Base-by-base conservation (phyloP, 2,797 vertebrate species). In the Eupleurogrammus muticus region DNA sequence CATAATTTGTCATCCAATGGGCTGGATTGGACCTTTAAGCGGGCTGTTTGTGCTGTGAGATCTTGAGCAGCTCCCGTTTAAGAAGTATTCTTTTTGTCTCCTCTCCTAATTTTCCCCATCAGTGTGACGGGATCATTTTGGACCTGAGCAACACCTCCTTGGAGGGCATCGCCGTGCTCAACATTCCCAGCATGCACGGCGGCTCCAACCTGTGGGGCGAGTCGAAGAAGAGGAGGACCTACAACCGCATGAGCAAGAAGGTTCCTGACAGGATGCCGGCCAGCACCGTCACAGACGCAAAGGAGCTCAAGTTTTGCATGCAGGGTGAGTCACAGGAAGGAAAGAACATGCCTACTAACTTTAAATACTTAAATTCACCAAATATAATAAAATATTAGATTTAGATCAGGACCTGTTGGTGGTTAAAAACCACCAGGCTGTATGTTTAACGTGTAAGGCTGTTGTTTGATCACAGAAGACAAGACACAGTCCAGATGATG, bases 101-200 rank as follows among this genome's bases (percentile, higher is more conserved):
- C 35, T 40, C 11, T 34, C 7, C 11, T 10, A 17, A 3, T 55
- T 28, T 23, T n/a, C n/a, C 17, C 12, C 34, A 17, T n/a, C 73
- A 98, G 97, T 97, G 97, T 0, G 97, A 98, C 0, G 97, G 97
- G 19, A 95, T 95, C 75, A 93, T 93, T 60, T 85, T 99, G 53
- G 97, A 99, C 89, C 95, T 99, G 85, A 97, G 95, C 89, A 96
- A 88, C 80, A 90, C 95, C 0, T 97, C 97, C 61, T 90, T 99
- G 63, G 97, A 98, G 85, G 96, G 97, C 79, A 96, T 98, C 0
- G 97, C 97, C 0, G 90, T 98, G 70, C 96, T 99, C 84, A 99
- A 98, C 92, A 99, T 98, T 89, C 97, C 97, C 90, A 98, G 97
- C 92, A 98, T 98, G 96, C 97, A 99, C 0, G 97, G 97, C 0